Percentiles rank a stretch among this genome's conserved stretches.
Evolutionary conservation across 2,797 vertebrate genomes (phyloP).

Genomic region (Tauraco hartlaubi): DNA sequence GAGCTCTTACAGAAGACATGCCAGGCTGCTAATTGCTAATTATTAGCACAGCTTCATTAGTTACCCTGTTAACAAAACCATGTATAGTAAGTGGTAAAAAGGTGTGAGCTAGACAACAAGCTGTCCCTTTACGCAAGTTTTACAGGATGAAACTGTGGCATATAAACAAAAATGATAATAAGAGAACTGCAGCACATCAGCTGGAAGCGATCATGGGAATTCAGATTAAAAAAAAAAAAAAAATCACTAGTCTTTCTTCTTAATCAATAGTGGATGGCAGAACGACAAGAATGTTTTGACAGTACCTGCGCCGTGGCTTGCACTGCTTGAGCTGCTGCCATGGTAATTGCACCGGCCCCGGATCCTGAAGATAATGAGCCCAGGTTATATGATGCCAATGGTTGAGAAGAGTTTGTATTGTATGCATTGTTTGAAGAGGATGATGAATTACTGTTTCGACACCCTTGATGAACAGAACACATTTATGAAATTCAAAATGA

Average conservation of each 20-base stretch:
- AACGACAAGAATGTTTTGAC: not conserved
- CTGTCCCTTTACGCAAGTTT: not conserved
- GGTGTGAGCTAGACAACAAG: not conserved
- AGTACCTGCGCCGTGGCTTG: conserved; percentile 96
- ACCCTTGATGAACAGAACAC: conserved; percentile 85
- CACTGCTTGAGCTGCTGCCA: conserved; percentile 98
- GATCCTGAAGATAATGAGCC: conserved; percentile 92
- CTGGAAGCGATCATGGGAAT: not conserved
- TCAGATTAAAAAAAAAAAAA: not conserved
- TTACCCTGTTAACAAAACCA: not conserved
- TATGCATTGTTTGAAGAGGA: conserved; percentile 92
- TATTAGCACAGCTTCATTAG: not conserved
- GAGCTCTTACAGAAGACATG: not conserved
- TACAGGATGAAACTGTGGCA: not conserved
- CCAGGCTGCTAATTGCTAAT: not conserved
- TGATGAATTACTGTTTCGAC: conserved; percentile 93
- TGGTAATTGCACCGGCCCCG: conserved; percentile 94
- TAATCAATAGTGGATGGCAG: not conserved
- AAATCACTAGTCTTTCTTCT: not conserved
- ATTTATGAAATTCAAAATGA: conserved; percentile 77
- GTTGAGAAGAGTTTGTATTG: conserved; percentile 93
- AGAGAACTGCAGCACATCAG: not conserved
- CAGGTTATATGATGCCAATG: conserved; percentile 94
- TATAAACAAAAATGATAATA: not conserved
- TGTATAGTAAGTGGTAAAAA: not conserved